Evolutionary conservation across 2,113 vertebrate species (phyloP).

Genomic region (Corydoras sp.): DNA sequence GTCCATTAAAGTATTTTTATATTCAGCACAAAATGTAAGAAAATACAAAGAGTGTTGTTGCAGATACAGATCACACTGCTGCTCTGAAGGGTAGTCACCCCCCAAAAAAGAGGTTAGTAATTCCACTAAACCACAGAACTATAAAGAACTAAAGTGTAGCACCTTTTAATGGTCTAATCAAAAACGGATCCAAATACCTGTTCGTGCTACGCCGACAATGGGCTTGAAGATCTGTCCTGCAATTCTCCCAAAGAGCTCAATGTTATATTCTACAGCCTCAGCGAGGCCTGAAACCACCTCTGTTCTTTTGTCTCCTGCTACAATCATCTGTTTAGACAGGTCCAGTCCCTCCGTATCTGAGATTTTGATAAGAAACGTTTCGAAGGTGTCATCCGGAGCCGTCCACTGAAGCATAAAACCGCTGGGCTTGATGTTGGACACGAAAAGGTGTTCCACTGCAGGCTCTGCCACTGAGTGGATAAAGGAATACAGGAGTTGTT

Average conservation of each 20-base stretch:
- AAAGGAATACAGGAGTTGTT: constrained; percentile 49
- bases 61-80: too few species aligned
- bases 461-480: constrained; percentile 80
- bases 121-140: background rate
- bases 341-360: constrained; percentile 65
- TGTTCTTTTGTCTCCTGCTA: constrained; percentile 73
- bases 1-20: too few species aligned
- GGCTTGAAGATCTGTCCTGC: constrained; percentile 78
- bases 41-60: too few species aligned
- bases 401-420: constrained; percentile 85
- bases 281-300: constrained; percentile 70
- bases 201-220: constrained; percentile 70
- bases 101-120: constrained; percentile 6
- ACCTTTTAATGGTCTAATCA: constrained; percentile 8
- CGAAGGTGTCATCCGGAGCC: constrained; percentile 81
- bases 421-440: constrained; percentile 73
- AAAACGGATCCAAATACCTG: constrained; percentile 76
- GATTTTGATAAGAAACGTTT: constrained; percentile 87
- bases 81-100: too few species aligned
- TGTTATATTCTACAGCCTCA: constrained; percentile 81
- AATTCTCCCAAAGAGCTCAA: constrained; percentile 82
- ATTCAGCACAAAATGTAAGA: too few species aligned
- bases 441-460: constrained; percentile 80
- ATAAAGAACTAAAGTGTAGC: background rate
- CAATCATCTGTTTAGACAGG: constrained; percentile 72